These are phyloP conservation scores for Ceriagrion tenellum DNA, from an alignment of 2,888 invertebrate genomes.

Conservation along the genomic window DNA sequence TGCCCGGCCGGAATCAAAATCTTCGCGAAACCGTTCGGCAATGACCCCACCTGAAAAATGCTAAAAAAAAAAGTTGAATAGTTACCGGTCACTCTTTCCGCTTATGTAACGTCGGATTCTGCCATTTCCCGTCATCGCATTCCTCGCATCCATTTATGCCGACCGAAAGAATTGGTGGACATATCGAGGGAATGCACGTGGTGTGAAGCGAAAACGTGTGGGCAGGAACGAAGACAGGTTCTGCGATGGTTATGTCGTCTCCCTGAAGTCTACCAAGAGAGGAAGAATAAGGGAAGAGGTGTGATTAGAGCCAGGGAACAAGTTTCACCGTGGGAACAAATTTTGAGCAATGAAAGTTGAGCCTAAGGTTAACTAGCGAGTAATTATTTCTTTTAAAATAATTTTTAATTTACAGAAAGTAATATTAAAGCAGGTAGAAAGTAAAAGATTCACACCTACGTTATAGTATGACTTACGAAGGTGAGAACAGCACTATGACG, in stretches of 20 bases:
- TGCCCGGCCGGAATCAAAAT: not conserved
- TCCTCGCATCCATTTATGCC: not conserved
- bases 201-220: not conserved
- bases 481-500: too few relatives aligned
- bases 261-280: not conserved
- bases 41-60: not conserved
- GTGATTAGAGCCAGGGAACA: not conserved
- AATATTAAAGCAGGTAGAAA: too few relatives aligned
- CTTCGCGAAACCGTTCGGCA: not conserved
- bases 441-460: too few relatives aligned
- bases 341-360: too few relatives aligned
- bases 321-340: too few relatives aligned
- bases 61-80: too few relatives aligned
- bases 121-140: not conserved
- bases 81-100: too few relatives aligned
- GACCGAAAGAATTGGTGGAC: not conserved
- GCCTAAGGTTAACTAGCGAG: too few relatives aligned
- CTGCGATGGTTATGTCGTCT: not conserved
- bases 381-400: too few relatives aligned
- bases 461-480: too few relatives aligned
- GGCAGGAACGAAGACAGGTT: not conserved
- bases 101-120: not conserved
- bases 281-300: not conserved
- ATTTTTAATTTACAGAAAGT: too few relatives aligned
- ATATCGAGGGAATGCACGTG: not conserved